Evolutionary conservation across 1,140 invertebrate species (phyloP), one percentile per base, ranked within the genome.

Genomic region (Drosophila nikananu): DNA sequence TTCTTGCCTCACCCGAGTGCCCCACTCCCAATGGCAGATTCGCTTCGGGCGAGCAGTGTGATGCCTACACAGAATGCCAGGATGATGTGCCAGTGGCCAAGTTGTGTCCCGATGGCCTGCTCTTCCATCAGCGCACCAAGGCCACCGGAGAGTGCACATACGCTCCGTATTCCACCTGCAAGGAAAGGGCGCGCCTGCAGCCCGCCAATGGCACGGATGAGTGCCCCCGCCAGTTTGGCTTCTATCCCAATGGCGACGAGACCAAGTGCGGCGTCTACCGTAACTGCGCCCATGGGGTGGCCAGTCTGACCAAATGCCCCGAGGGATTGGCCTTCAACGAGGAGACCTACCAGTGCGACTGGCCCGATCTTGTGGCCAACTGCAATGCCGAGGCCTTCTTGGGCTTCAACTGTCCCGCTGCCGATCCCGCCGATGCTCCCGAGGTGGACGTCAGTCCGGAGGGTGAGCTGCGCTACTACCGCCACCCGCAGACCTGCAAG

Each of bases 311-410:
- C 80, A 94, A 95, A 17, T 98, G 97, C 87, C 96, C 97, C 0
- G 97, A 97, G 92, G 97, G 97, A 21, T 93, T 98, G 17, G 97
- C 97, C 8, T 98, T 97, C 92, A 97, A 96, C 87, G 93, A 95
- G 9, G 95, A 96, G 51, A 95, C 93, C 4, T 96, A 97, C 80
- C 95, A 96, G 39, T 98, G 97, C 90, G 97, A 98, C 74, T 98
- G 97, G 97, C 97, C 97, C 2, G 97, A 97, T 93, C 94, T 96
- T 77, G 97, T 97, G 4, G 84, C 94, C 2, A 95, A 95, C 57
- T 97, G 97, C 82, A 96, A 97, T 87, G 95, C 95, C 52, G 96
- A 97, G 95, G 95, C 95, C 15, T 96, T 94, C 81, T 92, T 96
- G 12, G 95, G 95, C 21, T 97, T 97, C 91, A 94, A 92, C 2